Conservation (phyloP, 2,888 invertebrate genomes). For the Lampropteryx suffumata region DNA sequence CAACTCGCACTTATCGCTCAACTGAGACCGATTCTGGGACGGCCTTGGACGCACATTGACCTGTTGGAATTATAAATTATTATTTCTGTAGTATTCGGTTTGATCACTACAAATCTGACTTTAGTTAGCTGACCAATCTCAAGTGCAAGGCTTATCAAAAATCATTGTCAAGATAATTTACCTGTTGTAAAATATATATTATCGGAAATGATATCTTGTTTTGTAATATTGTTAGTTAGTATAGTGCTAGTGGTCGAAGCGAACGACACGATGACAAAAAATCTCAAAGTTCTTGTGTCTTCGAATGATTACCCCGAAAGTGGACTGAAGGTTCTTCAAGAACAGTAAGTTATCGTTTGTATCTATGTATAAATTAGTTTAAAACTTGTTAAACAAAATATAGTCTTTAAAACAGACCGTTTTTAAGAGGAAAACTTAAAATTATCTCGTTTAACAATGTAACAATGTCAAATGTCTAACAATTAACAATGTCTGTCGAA, state of each 20-base stretch:
- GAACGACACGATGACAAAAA: conserved; percentile 62
- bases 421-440: no score
- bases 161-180: conserved; percentile 10
- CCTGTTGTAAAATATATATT: background rate
- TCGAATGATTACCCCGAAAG: conserved; percentile 86
- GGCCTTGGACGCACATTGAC: conserved; percentile 21
- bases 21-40: background rate
- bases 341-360: conserved; percentile 78
- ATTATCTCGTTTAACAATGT: no score
- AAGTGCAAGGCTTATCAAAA: conserved; percentile 5
- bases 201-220: conserved; percentile 12
- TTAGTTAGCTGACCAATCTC: background rate
- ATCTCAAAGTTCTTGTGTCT: conserved; percentile 87
- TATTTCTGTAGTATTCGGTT: background rate
- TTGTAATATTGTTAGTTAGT: conserved; percentile 36
- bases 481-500: no score
- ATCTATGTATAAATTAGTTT: no score
- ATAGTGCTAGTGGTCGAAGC: conserved; percentile 39
- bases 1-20: conserved; percentile 5
- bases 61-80: background rate
- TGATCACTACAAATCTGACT: background rate
- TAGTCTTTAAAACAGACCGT: no score
- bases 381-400: no score
- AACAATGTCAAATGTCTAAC: no score
- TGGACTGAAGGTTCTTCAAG: conserved; percentile 84